Base-by-base conservation (phyloP, 2,888 invertebrate species). In the Neria commutata region DNA sequence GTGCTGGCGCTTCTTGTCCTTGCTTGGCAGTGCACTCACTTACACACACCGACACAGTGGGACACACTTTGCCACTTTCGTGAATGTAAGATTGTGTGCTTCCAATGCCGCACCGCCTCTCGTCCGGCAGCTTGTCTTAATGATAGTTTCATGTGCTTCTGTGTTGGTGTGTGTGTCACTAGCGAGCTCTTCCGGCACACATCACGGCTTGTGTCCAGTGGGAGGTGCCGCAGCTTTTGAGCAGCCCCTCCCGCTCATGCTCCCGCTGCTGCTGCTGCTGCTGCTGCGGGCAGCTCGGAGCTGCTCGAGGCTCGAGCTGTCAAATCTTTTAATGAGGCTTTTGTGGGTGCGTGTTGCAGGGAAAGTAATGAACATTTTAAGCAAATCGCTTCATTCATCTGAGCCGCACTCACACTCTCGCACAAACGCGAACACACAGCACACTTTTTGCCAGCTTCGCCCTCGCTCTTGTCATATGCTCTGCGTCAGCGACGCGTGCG, bases 361-460 rank as follows among this genome's bases (percentile, higher is more conserved):
- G 24, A 53, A 46, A 48, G 55, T 54, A 53, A 54, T 62, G 58
- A 50, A 53, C 62, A 58, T 56, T 56, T 62, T 56, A 53, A 62
- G 58, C 56, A 58, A 56, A 62, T 54, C 56, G 54, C 50, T 62
- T 62, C 47, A 56, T 58, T 56, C 53, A 56, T 23, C 40, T 55
- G 47, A 51, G 56, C 21, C 17, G 33, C 3, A 5, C 16, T n/a
- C 16, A 17, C 16, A 40, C 40, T 40, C 19, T 40, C 3, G 16
- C 17, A 16, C 40, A 40, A 8, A 11, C 5, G 19, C 40, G 56
- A 57, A 54, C 56, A 54, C 54, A 21, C 42, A 33, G 54, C 51
- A 53, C 33, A 34, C 10, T 29, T 34, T n/a, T 49, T 61, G 54
- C 54, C 56, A 51, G 16, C 37, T 25, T n/a, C 14, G 37, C 21